Evolutionary conservation across 2,888 invertebrate genomes (phyloP), one percentile per base, ranked within the genome.

Genomic region (Fragum sueziense): DNA sequence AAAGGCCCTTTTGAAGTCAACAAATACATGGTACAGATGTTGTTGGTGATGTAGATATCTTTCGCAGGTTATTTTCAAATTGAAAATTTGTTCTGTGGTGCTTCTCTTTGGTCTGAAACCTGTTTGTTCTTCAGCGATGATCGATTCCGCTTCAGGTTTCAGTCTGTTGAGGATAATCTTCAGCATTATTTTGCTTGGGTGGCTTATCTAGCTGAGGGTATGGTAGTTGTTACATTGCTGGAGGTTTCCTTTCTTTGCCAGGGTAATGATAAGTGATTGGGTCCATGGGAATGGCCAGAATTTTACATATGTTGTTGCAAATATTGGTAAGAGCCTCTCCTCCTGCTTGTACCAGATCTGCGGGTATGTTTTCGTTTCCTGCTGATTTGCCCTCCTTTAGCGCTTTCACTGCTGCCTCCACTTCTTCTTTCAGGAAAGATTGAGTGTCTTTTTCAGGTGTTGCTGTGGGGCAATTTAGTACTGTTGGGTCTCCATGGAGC

Each of bases 171-270:
- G 17, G 41, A 79, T 71, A 70, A 74, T n/a, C 59, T 52, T 82
- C 11, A 79, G 59, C 75, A 75, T 70, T 4, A 76, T 70, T 74
- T 82, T 82, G 52, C 76, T 80, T 4, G 74, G 68, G 57, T 77
- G 79, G 52, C 76, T 47, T 59, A 82, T 79, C 25, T 80, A 73
- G 68, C 78, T 80, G 67, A 82, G 80, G 1, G 72, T 80, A 34
- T 51, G 33, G 54, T 70, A 73, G 59, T 76, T 79, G n/a, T n/a
- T n/a, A n/a, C n/a, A n/a, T 6, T 59, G n/a, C 33, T 71, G 70
- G 9, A 74, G 77, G 65, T 77, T 78, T 7, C 74, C 77, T 77
- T 80, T 78, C 67, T 70, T 70, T 14, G 57, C 34, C 3, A 70
- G 70, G 29, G 57, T 54, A 20, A 70, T 57, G 17, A 57, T 41